Percentiles rank a stretch among this genome's conserved stretches.
Conservation (phyloP, 64 coral and sea anemone species). For the Dendrophyllia cribrosa region DNA sequence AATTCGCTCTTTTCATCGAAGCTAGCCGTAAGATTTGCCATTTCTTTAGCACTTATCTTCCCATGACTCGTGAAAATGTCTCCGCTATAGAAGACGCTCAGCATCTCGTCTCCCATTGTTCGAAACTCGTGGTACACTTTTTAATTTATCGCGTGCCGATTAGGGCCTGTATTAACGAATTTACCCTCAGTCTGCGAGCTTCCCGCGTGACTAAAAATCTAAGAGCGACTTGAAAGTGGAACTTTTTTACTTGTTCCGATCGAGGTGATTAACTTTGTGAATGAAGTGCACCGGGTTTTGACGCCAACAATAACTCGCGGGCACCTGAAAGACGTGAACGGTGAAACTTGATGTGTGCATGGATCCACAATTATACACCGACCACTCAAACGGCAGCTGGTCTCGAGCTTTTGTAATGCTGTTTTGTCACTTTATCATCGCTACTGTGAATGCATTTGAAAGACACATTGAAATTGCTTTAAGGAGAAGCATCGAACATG, state of each 20-base stretch:
- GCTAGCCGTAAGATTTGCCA: constrained; percentile 68
- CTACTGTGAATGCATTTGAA: constrained; percentile 89
- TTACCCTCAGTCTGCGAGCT: not conserved
- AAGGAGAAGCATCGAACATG: constrained; percentile 89
- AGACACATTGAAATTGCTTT: constrained; percentile 82
- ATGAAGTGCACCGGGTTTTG: constrained; percentile 18
- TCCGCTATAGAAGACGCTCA: constrained; percentile 91
- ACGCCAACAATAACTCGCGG: constrained; percentile 7
- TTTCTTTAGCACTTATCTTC: constrained; percentile 65
- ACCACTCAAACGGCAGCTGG: constrained; percentile 60
- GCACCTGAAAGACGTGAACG: constrained; percentile 44
- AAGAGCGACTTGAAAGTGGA: constrained; percentile 17
- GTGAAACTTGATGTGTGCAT: constrained; percentile 33
- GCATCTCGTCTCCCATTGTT: constrained; percentile 95
- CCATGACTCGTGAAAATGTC: constrained; percentile 80
- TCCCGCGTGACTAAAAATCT: not conserved
- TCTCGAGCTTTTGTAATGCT: constrained; percentile 66
- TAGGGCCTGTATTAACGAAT: constrained; percentile 25
- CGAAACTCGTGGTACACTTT: constrained; percentile 16
- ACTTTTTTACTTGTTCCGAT: constrained; percentile 45
- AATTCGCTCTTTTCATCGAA: constrained; percentile 92
- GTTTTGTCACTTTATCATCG: constrained; percentile 88
- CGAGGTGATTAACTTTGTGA: constrained; percentile 54
- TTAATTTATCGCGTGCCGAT: constrained; percentile 20
- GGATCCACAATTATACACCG: constrained; percentile 58